phyloP scores from a whole-genome alignment of 1,140 invertebrate species.

The Trinorchestia longiramus region DNA sequence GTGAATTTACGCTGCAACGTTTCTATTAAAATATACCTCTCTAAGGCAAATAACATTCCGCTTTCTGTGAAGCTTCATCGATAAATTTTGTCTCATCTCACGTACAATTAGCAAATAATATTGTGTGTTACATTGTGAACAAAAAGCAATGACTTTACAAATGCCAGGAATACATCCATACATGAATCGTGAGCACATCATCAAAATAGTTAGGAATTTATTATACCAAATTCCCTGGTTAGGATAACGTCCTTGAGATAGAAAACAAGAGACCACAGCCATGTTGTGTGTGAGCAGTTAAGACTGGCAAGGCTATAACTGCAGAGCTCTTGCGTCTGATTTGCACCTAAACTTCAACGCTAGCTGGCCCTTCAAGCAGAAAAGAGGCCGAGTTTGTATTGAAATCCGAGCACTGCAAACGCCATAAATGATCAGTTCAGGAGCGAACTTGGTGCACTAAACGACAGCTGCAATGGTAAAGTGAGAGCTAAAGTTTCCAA shows the following conservation, averaged over 20 bases:
- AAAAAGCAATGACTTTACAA: background rate
- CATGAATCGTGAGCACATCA: background rate
- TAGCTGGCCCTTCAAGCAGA: background rate
- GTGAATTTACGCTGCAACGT: background rate
- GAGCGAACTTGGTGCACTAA: slow-evolving; percentile 3
- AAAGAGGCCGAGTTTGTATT: slow-evolving; percentile 30
- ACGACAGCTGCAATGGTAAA: slow-evolving; percentile 36
- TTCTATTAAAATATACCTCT: too few relatives aligned
- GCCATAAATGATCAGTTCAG: slow-evolving; percentile 45
- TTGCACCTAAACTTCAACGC: background rate
- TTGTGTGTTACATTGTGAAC: background rate
- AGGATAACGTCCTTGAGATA: background rate
- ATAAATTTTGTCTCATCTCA: too few relatives aligned
- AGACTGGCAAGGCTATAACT: background rate
- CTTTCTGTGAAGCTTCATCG: too few relatives aligned
- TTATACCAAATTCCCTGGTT: background rate
- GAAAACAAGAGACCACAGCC: background rate
- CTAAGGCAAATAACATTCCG: too few relatives aligned
- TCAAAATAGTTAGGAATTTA: background rate
- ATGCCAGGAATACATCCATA: background rate
- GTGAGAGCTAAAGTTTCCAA: slow-evolving; percentile 26
- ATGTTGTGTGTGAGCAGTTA: background rate
- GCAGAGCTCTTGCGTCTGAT: slow-evolving; percentile 10
- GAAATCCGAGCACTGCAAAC: slow-evolving; percentile 13
- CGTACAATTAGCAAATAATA: too few relatives aligned